Conservation (phyloP, 1,140 invertebrate species). For the Drosophila repleta region DNA sequence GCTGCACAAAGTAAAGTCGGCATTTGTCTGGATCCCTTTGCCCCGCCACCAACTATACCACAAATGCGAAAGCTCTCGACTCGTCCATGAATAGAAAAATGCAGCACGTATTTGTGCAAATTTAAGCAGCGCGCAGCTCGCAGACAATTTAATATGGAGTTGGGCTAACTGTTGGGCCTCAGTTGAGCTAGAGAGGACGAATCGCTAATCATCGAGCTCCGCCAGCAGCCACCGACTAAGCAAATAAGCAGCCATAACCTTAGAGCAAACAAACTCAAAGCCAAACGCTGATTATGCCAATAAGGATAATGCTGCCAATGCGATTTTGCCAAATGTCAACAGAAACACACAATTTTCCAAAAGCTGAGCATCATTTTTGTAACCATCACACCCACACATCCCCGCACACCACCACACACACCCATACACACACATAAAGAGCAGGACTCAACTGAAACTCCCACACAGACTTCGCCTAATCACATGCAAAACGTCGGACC, state of each 20-base stretch:
- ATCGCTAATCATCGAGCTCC: background rate
- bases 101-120: conserved; percentile 56
- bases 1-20: conserved; percentile 80
- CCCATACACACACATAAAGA: conserved; percentile 3
- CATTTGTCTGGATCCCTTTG: conserved; percentile 40
- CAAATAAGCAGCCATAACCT: conserved; percentile 32
- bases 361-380: conserved; percentile 33
- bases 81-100: conserved; percentile 60
- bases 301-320: conserved; percentile 53
- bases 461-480: conserved; percentile 40
- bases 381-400: conserved; percentile 5
- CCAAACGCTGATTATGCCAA: conserved; percentile 40
- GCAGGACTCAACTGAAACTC: conserved; percentile 11
- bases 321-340: conserved; percentile 40
- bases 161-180: too few species aligned
- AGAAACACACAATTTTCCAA: conserved; percentile 32
- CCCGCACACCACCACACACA: conserved; percentile 6
- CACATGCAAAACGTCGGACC: conserved; percentile 44
- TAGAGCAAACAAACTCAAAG: conserved; percentile 25
- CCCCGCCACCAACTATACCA: conserved; percentile 34
- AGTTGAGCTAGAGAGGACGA: too few species aligned
- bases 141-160: conserved; percentile 5
- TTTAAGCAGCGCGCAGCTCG: conserved; percentile 36
- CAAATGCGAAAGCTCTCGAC: conserved; percentile 43
- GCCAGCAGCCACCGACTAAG: conserved; percentile 1